These are phyloP conservation scores for Coendou prehensilis DNA, from an alignment of 2,797 vertebrate genomes.

Conservation along the genomic window DNA sequence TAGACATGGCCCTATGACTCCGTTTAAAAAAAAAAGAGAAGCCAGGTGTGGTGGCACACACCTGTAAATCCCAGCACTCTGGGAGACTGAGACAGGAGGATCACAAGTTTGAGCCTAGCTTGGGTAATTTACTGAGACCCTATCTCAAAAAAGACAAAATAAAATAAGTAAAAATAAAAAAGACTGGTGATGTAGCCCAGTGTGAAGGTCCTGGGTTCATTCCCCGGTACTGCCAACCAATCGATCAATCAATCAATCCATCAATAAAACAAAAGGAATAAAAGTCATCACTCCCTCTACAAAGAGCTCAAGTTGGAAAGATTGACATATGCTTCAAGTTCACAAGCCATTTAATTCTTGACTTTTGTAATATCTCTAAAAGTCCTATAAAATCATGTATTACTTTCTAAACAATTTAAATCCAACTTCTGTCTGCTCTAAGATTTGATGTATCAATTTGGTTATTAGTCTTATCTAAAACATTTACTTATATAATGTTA, in stretches of 20 bases:
- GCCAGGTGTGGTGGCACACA: not conserved
- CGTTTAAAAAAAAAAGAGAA: not conserved
- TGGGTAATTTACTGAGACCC: not conserved
- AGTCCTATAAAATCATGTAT: not conserved
- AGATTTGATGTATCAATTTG: not conserved
- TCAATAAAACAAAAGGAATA: not conserved
- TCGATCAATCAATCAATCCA: not conserved
- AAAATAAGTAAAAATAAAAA: not conserved
- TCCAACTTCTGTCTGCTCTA: not conserved
- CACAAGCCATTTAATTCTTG: not conserved
- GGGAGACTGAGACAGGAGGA: not conserved
- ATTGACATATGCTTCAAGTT: not conserved
- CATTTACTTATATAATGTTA: constrained; percentile 9
- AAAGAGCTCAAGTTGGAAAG: not conserved
- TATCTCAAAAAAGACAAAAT: not conserved
- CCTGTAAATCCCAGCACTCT: not conserved
- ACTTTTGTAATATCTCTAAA: not conserved
- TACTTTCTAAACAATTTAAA: constrained; percentile 16
- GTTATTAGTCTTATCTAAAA: constrained; percentile 1
- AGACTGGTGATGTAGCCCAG: not conserved
- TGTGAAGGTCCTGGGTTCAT: not conserved
- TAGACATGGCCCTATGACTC: not conserved
- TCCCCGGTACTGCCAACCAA: not conserved
- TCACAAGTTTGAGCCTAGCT: not conserved
- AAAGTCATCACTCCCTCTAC: not conserved